Evolutionary conservation across 2,888 invertebrate genomes (phyloP).

Genomic region (Caenorhabditis angaria): DNA sequence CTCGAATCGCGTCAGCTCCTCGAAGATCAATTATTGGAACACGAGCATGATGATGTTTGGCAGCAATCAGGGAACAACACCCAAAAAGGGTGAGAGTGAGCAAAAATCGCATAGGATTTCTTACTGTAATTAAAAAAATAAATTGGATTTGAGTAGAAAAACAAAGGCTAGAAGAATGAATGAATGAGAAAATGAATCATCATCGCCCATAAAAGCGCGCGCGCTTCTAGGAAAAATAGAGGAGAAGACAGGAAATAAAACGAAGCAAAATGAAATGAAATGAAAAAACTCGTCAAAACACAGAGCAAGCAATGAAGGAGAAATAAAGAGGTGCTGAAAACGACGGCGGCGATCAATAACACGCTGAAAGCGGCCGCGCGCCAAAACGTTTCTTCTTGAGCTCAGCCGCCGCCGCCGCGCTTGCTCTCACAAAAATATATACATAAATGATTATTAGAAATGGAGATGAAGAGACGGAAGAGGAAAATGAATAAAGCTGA

Average conservation of each 20-base stretch:
- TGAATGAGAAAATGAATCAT: slow-evolving; percentile 10
- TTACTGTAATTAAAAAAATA: no score
- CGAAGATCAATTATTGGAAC: slow-evolving; percentile 67
- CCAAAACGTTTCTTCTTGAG: slow-evolving; percentile 28
- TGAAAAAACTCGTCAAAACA: slow-evolving; percentile 10
- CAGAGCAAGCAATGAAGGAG: slow-evolving; percentile 1
- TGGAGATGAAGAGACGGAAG: neutral
- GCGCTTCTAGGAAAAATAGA: slow-evolving; percentile 1
- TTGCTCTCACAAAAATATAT: slow-evolving; percentile 6
- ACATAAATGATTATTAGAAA: slow-evolving; percentile 4
- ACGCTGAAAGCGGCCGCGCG: slow-evolving; percentile 10
- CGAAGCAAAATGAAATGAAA: slow-evolving; percentile 12
- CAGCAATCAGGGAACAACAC: slow-evolving; percentile 9
- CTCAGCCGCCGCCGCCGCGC: no score
- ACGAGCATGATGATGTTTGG: slow-evolving; percentile 39
- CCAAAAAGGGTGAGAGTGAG: slow-evolving; percentile 22
- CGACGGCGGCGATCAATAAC: neutral
- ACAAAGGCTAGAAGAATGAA: no score
- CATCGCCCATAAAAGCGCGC: slow-evolving; percentile 25
- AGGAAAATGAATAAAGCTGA: no score
- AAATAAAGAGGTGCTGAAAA: slow-evolving; percentile 5
- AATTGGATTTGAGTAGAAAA: no score
- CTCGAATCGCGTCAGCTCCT: slow-evolving; percentile 67
- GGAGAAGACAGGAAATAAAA: slow-evolving; percentile 11
- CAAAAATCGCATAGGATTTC: neutral